These are phyloP conservation scores for Conopomorpha cramerella DNA, from an alignment of 1,140 invertebrate species.

Conservation along the genomic window DNA sequence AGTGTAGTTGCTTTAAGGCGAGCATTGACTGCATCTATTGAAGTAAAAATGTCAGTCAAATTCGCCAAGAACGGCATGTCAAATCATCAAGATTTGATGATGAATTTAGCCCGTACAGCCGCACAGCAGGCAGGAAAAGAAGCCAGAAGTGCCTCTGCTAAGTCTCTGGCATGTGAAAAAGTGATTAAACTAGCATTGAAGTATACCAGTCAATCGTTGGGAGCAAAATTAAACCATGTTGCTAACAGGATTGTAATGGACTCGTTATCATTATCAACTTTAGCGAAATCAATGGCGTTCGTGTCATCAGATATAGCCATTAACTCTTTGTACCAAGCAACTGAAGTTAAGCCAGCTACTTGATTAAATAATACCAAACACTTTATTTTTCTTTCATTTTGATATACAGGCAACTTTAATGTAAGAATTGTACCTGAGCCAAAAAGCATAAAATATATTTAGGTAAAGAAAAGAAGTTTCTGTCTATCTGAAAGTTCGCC, in stretches of 20 bases:
- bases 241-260: constrained; percentile 52
- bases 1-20: constrained; percentile 46
- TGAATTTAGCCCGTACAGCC: constrained; percentile 48
- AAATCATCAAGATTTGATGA: constrained; percentile 50
- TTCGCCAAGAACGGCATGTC: constrained; percentile 47
- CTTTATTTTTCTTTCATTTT: too few relatives aligned
- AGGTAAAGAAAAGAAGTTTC: too few relatives aligned
- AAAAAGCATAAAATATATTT: too few relatives aligned
- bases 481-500: too few relatives aligned
- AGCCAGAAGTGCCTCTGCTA: constrained; percentile 42
- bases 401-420: too few relatives aligned
- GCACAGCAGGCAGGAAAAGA: constrained; percentile 50
- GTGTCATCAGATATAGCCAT: constrained; percentile 51
- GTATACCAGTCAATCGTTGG: constrained; percentile 46
- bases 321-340: constrained; percentile 46
- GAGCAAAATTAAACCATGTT: constrained; percentile 40
- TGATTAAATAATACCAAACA: constrained; percentile 8
- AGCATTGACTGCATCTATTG: constrained; percentile 44
- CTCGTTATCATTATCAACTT: constrained; percentile 34
- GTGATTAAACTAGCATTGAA: constrained; percentile 44
- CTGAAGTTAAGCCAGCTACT: constrained; percentile 44
- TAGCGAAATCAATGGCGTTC: constrained; percentile 50
- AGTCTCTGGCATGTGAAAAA: constrained; percentile 39
- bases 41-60: constrained; percentile 47
- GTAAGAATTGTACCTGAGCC: too few relatives aligned